Conservation (phyloP, 2,113 vertebrate genomes). For the Camelus dromedarius region DNA sequence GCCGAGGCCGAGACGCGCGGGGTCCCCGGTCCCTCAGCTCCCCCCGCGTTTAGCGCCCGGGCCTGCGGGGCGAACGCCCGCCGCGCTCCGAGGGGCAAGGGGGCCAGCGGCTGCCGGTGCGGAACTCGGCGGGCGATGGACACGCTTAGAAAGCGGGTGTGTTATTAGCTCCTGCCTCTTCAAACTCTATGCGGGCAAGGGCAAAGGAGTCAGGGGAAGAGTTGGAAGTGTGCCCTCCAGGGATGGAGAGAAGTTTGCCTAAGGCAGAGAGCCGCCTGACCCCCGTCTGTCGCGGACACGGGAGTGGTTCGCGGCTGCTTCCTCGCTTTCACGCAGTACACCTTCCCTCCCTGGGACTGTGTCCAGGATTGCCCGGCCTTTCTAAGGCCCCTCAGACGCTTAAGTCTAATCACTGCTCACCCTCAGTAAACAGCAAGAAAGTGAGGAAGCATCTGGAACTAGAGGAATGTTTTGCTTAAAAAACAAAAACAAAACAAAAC, state of each 20-base stretch:
- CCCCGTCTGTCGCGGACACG: not conserved
- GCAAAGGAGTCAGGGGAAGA: not conserved
- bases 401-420: not conserved
- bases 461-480: not conserved
- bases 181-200: not conserved
- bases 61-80: not conserved
- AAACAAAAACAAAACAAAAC: too few species aligned
- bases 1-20: not conserved
- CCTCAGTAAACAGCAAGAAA: not conserved
- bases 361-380: not conserved
- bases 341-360: not conserved
- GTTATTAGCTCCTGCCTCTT: not conserved
- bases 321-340: not conserved
- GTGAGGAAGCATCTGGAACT: not conserved
- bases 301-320: not conserved
- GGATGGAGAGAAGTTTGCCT: not conserved
- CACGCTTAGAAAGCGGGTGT: not conserved
- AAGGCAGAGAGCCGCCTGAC: not conserved
- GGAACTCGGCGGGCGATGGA: not conserved
- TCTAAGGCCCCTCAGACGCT: not conserved
- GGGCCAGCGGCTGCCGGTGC: not conserved
- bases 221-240: not conserved
- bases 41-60: not conserved
- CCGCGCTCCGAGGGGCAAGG: not conserved
- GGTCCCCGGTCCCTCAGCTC: not conserved